phyloP scores from a whole-genome alignment of 2,113 vertebrate genomes.

The Laticauda colubrina region DNA sequence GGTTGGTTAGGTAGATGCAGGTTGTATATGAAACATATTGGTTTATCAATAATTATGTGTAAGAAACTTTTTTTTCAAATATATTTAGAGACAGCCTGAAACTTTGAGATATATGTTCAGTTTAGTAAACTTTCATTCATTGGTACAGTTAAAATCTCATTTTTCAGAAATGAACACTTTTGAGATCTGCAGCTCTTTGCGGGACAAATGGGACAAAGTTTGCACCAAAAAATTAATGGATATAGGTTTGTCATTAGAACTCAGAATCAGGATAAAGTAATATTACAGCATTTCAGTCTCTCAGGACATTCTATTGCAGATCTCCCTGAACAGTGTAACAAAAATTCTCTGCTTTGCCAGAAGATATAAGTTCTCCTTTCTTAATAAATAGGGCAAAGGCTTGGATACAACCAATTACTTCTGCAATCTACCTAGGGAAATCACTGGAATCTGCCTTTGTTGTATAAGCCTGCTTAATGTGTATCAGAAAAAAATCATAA shows the following conservation, averaged over 20 bases:
- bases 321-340: neutral
- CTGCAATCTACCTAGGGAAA: neutral
- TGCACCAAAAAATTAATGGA: neutral
- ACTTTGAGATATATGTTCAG: neutral
- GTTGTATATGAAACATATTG: neutral
- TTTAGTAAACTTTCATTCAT: neutral
- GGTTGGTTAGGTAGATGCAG: neutral
- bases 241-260: neutral
- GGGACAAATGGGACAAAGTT: neutral
- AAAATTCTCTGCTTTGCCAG: neutral
- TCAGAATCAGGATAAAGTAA: neutral
- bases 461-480: accelerated
- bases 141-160: neutral
- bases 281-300: neutral
- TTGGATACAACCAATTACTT: neutral
- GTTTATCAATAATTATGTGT: neutral
- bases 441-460: neutral
- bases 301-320: neutral
- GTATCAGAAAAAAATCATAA: neutral
- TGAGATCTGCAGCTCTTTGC: neutral
- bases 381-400: neutral
- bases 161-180: neutral
- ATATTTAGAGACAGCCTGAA: neutral
- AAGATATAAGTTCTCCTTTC: neutral
- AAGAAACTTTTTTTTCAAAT: neutral